A percentile compares a stretch with the other conserved stretches of the same genome.
These are phyloP conservation scores for Crossocerus cetratus DNA, from an alignment of 2,888 invertebrate genomes.

Conservation along the genomic window DNA sequence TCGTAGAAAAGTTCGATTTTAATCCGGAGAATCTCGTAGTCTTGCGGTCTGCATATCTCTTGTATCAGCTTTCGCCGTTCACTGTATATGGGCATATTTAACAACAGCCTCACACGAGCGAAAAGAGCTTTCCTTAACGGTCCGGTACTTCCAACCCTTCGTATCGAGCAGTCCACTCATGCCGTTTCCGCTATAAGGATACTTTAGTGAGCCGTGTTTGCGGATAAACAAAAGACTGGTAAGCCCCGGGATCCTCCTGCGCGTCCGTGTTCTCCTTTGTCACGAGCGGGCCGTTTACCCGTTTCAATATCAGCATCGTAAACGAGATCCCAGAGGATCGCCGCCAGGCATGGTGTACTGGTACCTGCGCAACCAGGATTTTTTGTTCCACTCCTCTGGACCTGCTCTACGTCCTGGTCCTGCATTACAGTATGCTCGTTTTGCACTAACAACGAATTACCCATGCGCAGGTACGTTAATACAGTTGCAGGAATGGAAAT, in stretches of 20 bases:
- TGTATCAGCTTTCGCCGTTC: too few relatives aligned
- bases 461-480: too few relatives aligned
- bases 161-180: neutral
- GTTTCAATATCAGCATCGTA: conserved; percentile 51
- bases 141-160: neutral
- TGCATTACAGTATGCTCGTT: too few relatives aligned
- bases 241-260: conserved; percentile 43
- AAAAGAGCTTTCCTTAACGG: neutral
- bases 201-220: conserved; percentile 39
- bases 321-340: conserved; percentile 56
- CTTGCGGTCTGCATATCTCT: too few relatives aligned
- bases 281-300: conserved; percentile 41
- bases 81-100: too few relatives aligned
- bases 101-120: too few relatives aligned
- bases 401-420: too few relatives aligned
- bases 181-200: conserved; percentile 3
- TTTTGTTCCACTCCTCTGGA: conserved; percentile 37
- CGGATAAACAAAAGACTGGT: conserved; percentile 54
- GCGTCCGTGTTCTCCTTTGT: conserved; percentile 39
- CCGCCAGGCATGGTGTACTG: neutral
- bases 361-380: conserved; percentile 18
- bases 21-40: too few relatives aligned
- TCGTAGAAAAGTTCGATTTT: too few relatives aligned
- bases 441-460: too few relatives aligned
- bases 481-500: conserved; percentile 21